Conservation (phyloP, 2,888 invertebrate genomes). For the Conchocele bisecta region DNA sequence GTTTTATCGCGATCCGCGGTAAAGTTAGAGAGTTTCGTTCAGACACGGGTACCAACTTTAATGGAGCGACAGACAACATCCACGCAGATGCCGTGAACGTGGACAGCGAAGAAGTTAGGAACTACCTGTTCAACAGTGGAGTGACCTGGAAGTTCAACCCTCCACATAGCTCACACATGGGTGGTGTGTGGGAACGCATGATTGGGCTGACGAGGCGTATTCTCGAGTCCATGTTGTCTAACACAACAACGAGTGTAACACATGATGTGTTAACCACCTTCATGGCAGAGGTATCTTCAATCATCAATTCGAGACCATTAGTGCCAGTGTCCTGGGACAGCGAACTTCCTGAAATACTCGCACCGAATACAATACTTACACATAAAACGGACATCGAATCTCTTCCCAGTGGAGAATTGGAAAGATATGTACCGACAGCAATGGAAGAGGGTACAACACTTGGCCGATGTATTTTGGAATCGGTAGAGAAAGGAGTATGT, state of each 20-base stretch:
- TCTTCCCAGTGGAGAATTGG: not conserved
- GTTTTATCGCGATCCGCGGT: slow-evolving; percentile 49
- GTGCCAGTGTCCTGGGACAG: slow-evolving; percentile 43
- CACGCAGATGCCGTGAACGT: slow-evolving; percentile 41
- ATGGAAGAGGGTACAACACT: slow-evolving; percentile 50
- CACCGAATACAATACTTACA: slow-evolving; percentile 44
- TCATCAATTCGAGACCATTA: slow-evolving; percentile 44
- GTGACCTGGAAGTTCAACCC: slow-evolving; percentile 50
- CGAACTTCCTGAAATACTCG: slow-evolving; percentile 36
- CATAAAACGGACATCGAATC: slow-evolving; percentile 18
- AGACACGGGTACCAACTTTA: slow-evolving; percentile 56
- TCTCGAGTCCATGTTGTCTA: slow-evolving; percentile 43
- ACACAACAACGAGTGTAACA: slow-evolving; percentile 21
- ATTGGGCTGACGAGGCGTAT: slow-evolving; percentile 48
- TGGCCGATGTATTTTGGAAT: slow-evolving; percentile 50
- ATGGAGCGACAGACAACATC: slow-evolving; percentile 45
- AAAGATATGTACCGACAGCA: slow-evolving; percentile 38
- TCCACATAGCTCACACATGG: slow-evolving; percentile 53
- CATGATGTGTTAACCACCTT: slow-evolving; percentile 54
- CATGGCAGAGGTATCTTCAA: slow-evolving; percentile 51
- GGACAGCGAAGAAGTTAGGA: slow-evolving; percentile 26
- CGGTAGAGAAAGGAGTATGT: slow-evolving; percentile 39
- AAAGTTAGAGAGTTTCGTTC: slow-evolving; percentile 39
- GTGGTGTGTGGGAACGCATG: slow-evolving; percentile 51
- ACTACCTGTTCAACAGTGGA: slow-evolving; percentile 22